These are phyloP conservation scores for Chaetodon trifasciatus DNA, from an alignment of 2,797 vertebrate genomes.

Conservation along the genomic window DNA sequence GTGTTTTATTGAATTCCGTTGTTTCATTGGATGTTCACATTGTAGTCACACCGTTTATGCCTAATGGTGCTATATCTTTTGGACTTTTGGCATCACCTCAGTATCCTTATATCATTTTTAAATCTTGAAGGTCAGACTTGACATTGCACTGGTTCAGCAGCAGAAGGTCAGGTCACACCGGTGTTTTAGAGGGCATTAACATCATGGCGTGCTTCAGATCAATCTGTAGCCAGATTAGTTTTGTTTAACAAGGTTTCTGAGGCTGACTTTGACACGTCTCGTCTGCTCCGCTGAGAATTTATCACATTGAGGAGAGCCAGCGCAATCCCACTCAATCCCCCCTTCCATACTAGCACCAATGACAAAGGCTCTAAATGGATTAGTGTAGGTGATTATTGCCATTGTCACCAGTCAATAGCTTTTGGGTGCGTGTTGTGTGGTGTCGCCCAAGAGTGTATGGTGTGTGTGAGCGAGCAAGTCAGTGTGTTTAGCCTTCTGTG, in stretches of 20 bases:
- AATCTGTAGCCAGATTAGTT: slow-evolving; percentile 71
- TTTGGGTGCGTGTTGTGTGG: slow-evolving; percentile 66
- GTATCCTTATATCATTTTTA: background rate
- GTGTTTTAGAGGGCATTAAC: slow-evolving; percentile 33
- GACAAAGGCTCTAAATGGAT: slow-evolving; percentile 85
- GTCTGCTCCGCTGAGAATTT: slow-evolving; percentile 51
- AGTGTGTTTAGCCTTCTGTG: slow-evolving; percentile 41
- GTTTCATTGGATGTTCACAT: background rate
- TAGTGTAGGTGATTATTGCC: slow-evolving; percentile 83
- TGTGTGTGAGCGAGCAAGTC: slow-evolving; percentile 2
- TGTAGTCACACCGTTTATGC: background rate
- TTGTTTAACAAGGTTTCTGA: slow-evolving; percentile 74
- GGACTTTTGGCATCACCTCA: background rate
- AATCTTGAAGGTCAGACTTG: slow-evolving; percentile 39
- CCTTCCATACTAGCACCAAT: slow-evolving; percentile 62
- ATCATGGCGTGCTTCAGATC: slow-evolving; percentile 47
- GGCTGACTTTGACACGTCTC: slow-evolving; percentile 70
- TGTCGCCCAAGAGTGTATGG: slow-evolving; percentile 35
- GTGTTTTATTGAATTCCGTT: background rate
- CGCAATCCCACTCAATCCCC: slow-evolving; percentile 67
- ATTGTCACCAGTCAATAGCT: slow-evolving; percentile 75
- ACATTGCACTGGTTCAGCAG: slow-evolving; percentile 7
- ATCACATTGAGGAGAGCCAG: slow-evolving; percentile 60
- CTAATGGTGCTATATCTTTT: background rate
- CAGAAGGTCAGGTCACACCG: background rate